Evolutionary conservation across 2,888 invertebrate genomes (phyloP).

Genomic region (Liopterus haemorrhoidalis): DNA sequence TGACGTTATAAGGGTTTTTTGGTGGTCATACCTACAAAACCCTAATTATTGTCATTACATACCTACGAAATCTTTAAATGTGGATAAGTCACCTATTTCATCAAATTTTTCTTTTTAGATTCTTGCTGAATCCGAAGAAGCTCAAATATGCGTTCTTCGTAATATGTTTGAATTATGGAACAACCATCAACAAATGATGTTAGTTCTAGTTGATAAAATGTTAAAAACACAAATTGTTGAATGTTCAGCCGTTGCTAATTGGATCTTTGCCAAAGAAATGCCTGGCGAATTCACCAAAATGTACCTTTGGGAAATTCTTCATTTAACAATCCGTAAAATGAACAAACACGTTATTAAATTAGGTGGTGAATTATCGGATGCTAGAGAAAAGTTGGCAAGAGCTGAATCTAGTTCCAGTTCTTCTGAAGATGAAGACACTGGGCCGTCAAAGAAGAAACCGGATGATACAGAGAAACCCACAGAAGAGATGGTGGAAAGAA

Average conservation of each 20-base stretch:
- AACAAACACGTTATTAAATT: slow-evolving; percentile 88
- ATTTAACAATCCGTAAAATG: slow-evolving; percentile 93
- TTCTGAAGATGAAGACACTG: slow-evolving; percentile 67
- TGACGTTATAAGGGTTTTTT: too few species aligned
- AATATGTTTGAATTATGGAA: slow-evolving; percentile 95
- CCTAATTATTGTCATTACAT: too few species aligned
- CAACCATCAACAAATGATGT: slow-evolving; percentile 94
- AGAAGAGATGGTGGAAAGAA: slow-evolving; percentile 84
- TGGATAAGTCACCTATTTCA: not conserved
- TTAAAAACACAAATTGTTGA: slow-evolving; percentile 96
- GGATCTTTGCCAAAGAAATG: slow-evolving; percentile 97
- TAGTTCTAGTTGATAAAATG: slow-evolving; percentile 93
- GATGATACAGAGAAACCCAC: slow-evolving; percentile 58
- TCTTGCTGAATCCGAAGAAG: slow-evolving; percentile 88
- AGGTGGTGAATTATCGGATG: slow-evolving; percentile 72
- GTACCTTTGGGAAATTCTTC: slow-evolving; percentile 95
- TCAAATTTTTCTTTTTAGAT: slow-evolving; percentile 52
- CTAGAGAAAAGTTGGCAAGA: slow-evolving; percentile 77
- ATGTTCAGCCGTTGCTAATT: slow-evolving; percentile 94
- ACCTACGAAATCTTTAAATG: too few species aligned
- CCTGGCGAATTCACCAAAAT: slow-evolving; percentile 83
- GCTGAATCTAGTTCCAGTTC: slow-evolving; percentile 78
- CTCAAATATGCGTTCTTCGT: slow-evolving; percentile 87
- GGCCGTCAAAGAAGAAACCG: slow-evolving; percentile 43
- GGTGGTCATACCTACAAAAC: too few species aligned